Conservation (phyloP, 2,888 invertebrate genomes). For the Andricus curvator region DNA sequence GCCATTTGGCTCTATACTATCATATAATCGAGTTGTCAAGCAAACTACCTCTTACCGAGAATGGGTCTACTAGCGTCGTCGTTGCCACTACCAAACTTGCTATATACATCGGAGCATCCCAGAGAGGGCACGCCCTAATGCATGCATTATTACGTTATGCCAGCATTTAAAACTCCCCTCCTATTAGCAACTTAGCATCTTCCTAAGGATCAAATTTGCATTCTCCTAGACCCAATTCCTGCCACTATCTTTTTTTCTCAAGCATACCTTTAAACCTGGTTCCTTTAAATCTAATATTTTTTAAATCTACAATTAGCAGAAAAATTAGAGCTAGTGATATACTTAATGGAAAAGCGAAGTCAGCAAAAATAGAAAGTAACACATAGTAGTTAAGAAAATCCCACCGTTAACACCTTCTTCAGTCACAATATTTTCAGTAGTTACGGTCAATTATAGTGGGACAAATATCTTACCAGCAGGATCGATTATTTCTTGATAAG, state of each 20-base stretch:
- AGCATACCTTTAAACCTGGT: too few relatives aligned
- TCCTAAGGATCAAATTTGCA: not conserved
- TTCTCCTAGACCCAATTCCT: not conserved
- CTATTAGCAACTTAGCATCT: not conserved
- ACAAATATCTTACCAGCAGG: not conserved
- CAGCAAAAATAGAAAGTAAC: too few relatives aligned
- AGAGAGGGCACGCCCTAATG: not conserved
- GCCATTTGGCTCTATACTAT: conserved; percentile 69
- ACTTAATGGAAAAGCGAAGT: too few relatives aligned
- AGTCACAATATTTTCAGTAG: too few relatives aligned
- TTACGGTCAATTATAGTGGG: too few relatives aligned
- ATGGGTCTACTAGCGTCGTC: conserved; percentile 65
- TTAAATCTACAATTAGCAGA: too few relatives aligned
- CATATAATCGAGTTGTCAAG: conserved; percentile 73
- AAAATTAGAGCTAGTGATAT: too few relatives aligned
- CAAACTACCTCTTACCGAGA: conserved; percentile 71
- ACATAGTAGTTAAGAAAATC: too few relatives aligned
- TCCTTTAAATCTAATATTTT: too few relatives aligned
- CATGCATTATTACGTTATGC: not conserved
- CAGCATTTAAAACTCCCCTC: not conserved
- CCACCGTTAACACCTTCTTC: too few relatives aligned
- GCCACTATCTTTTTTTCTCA: too few relatives aligned
- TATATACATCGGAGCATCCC: not conserved
- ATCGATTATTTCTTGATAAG: too few relatives aligned
- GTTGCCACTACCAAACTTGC: conserved; percentile 51